A percentile compares a stretch with the other conserved stretches of the same genome.
Conservation (phyloP, 2,888 invertebrate genomes). For the Eudemis profundana region DNA sequence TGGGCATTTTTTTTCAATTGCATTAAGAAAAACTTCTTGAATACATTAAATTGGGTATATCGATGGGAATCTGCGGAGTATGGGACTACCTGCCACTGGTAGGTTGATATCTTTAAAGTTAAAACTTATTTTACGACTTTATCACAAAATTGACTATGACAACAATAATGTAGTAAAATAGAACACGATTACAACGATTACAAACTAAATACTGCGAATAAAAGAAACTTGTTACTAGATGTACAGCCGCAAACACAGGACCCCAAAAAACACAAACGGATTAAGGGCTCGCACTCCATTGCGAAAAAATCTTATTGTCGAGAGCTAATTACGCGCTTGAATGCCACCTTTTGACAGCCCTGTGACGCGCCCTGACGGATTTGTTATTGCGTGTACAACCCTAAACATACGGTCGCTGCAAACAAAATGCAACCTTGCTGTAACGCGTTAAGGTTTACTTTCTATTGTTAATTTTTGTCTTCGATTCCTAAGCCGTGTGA, state of each 20-base stretch:
- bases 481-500: background rate
- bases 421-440: background rate
- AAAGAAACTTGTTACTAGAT: constrained; percentile 3
- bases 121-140: no score
- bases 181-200: background rate
- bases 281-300: constrained; percentile 37
- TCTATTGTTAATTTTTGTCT: background rate
- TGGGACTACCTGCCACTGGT: no score
- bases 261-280: constrained; percentile 31
- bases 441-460: background rate
- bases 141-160: no score
- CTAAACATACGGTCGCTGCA: constrained; percentile 8
- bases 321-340: constrained; percentile 43
- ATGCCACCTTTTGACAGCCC: constrained; percentile 44
- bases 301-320: constrained; percentile 40
- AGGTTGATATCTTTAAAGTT: no score
- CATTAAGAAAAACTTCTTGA: no score
- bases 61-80: no score
- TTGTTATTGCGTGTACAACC: constrained; percentile 40
- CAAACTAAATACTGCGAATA: constrained; percentile 8
- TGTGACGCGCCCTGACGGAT: constrained; percentile 42
- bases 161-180: no score
- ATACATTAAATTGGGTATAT: no score
- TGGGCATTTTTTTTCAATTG: no score
- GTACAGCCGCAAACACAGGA: constrained; percentile 15